Percentiles rank a stretch among this genome's conserved stretches.
These are phyloP conservation scores for Odocoileus virginianus DNA, from an alignment of 2,113 vertebrate species.

Conservation along the genomic window DNA sequence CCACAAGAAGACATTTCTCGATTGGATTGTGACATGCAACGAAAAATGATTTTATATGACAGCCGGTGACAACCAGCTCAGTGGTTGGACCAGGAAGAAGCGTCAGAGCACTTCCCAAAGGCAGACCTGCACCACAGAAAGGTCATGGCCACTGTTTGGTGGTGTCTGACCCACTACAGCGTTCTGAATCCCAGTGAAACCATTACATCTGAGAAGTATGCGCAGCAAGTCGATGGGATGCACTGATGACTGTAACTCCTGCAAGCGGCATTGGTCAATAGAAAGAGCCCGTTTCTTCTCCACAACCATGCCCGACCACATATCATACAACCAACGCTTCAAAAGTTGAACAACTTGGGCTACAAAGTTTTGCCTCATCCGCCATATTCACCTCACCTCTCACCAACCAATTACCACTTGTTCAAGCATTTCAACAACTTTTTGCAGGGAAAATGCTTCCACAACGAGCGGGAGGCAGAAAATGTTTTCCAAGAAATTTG, in stretches of 20 bases:
- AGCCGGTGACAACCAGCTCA: background rate
- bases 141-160: background rate
- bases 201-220: background rate
- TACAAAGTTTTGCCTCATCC: background rate
- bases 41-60: background rate
- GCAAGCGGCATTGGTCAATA: background rate
- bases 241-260: background rate
- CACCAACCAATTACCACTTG: background rate
- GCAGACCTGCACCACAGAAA: background rate
- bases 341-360: background rate
- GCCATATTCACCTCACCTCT: background rate
- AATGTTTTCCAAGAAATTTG: background rate
- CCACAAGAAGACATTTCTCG: background rate
- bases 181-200: background rate
- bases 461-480: background rate
- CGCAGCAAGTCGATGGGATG: background rate
- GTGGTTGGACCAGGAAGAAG: background rate
- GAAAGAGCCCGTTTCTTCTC: background rate
- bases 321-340: background rate
- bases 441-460: background rate
- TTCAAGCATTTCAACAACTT: background rate
- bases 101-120: background rate
- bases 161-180: background rate
- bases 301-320: background rate
- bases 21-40: background rate